Percentiles rank a stretch among this genome's conserved stretches.
These are phyloP conservation scores for Podarcis lilfordi DNA, from an alignment of 2,797 vertebrate species.

Conservation along the genomic window DNA sequence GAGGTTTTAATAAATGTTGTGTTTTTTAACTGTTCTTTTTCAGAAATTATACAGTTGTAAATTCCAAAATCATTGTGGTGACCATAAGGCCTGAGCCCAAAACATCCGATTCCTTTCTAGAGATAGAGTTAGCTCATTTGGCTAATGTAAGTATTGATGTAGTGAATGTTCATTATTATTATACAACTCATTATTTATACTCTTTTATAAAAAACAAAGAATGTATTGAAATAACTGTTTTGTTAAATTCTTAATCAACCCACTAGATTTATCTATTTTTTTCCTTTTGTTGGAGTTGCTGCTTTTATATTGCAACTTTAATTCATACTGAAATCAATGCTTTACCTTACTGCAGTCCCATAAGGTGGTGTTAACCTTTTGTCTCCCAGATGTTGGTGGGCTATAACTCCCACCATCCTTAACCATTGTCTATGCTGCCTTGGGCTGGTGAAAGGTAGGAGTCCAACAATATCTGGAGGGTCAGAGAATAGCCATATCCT, in stretches of 20 bases:
- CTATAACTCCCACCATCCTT: too few species aligned
- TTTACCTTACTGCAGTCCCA: not conserved
- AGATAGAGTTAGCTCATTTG: slow-evolving; percentile 97
- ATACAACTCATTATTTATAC: not conserved
- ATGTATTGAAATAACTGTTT: not conserved
- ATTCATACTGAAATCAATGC: not conserved
- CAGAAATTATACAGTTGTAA: slow-evolving; percentile 97
- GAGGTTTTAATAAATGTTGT: slow-evolving; percentile 25
- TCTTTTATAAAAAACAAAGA: not conserved
- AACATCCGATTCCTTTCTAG: slow-evolving; percentile 89
- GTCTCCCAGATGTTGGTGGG: too few species aligned
- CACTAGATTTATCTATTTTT: not conserved
- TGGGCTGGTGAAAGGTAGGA: too few species aligned
- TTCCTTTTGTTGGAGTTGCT: not conserved
- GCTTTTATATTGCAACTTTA: not conserved
- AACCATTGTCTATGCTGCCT: too few species aligned
- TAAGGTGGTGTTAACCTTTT: too few species aligned
- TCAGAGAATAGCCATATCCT: too few species aligned
- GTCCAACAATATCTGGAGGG: too few species aligned
- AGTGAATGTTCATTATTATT: not conserved
- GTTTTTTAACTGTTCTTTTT: slow-evolving; percentile 51
- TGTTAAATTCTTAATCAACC: not conserved
- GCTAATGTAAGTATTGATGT: slow-evolving; percentile 88
- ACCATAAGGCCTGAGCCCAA: slow-evolving; percentile 95
- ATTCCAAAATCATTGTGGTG: slow-evolving; percentile 98